phyloP scores from a whole-genome alignment of 2,113 vertebrate species.

The Myotis lucifugus region DNA sequence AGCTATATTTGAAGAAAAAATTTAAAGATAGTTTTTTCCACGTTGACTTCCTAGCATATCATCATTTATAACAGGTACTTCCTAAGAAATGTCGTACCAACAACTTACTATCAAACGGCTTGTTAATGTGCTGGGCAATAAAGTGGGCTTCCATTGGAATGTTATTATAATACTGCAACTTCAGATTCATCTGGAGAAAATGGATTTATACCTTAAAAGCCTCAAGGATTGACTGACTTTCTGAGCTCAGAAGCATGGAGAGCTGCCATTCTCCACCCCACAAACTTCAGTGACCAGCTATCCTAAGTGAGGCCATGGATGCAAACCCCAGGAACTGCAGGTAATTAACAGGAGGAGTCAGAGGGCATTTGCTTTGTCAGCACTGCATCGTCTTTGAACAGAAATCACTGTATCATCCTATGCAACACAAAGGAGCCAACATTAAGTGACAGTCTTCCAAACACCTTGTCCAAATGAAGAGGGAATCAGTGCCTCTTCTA shows the following conservation, averaged over 20 bases:
- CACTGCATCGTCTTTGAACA: not conserved
- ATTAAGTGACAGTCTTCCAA: not conserved
- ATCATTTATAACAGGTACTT: not conserved
- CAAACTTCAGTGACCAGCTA: not conserved
- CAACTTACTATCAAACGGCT: not conserved
- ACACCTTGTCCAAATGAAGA: not conserved
- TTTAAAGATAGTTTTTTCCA: not conserved
- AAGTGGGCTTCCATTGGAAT: not conserved
- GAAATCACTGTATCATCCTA: constrained; percentile 19
- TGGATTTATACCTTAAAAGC: not conserved
- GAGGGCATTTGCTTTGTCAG: constrained; percentile 28
- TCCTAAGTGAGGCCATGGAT: not conserved
- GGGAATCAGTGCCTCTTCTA: not conserved
- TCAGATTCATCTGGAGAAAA: not conserved
- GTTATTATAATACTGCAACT: not conserved
- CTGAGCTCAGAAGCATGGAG: not conserved
- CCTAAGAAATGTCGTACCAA: not conserved
- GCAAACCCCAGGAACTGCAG: not conserved
- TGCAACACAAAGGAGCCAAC: constrained; percentile 6
- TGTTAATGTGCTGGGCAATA: not conserved
- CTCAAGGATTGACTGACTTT: not conserved
- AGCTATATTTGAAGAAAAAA: not conserved
- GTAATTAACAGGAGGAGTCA: not conserved
- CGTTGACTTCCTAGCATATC: not conserved
- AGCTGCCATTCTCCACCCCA: not conserved